Evolutionary conservation across 2,888 invertebrate genomes (phyloP).

Genomic region (Drosophila phalerata): DNA sequence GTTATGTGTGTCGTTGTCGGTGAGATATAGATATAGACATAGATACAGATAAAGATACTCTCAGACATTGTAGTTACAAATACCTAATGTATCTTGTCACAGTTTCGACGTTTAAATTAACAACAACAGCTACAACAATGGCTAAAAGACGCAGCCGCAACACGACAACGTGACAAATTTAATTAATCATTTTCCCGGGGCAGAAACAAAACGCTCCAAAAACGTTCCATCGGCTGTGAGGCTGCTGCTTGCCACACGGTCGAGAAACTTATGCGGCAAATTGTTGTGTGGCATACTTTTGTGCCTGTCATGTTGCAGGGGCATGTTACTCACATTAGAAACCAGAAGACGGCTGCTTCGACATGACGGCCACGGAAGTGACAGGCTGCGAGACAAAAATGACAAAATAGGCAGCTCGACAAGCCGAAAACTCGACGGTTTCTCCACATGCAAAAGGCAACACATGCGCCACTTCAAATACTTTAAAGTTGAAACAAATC

Average conservation of each 20-base stretch:
- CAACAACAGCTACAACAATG: slow-evolving; percentile 46
- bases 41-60: slow-evolving; percentile 29
- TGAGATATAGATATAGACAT: neutral
- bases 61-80: slow-evolving; percentile 26
- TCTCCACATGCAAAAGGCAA: slow-evolving; percentile 58
- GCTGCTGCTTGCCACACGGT: slow-evolving; percentile 19
- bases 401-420: slow-evolving; percentile 56
- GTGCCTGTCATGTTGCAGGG: slow-evolving; percentile 47
- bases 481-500: slow-evolving; percentile 76
- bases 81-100: slow-evolving; percentile 71
- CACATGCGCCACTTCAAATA: slow-evolving; percentile 65
- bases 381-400: slow-evolving; percentile 61
- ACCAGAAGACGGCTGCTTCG: slow-evolving; percentile 68
- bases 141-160: slow-evolving; percentile 49
- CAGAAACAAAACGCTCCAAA: slow-evolving; percentile 62
- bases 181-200: slow-evolving; percentile 71
- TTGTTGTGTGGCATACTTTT: slow-evolving; percentile 42
- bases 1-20: slow-evolving; percentile 24
- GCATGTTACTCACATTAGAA: slow-evolving; percentile 46
- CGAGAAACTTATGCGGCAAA: slow-evolving; percentile 59
- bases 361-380: slow-evolving; percentile 62
- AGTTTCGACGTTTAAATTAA: slow-evolving; percentile 76
- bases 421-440: neutral
- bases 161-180: slow-evolving; percentile 76
- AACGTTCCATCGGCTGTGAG: slow-evolving; percentile 58